Conservation (phyloP, 2,113 vertebrate species). For the Tachuris rubrigastra region DNA sequence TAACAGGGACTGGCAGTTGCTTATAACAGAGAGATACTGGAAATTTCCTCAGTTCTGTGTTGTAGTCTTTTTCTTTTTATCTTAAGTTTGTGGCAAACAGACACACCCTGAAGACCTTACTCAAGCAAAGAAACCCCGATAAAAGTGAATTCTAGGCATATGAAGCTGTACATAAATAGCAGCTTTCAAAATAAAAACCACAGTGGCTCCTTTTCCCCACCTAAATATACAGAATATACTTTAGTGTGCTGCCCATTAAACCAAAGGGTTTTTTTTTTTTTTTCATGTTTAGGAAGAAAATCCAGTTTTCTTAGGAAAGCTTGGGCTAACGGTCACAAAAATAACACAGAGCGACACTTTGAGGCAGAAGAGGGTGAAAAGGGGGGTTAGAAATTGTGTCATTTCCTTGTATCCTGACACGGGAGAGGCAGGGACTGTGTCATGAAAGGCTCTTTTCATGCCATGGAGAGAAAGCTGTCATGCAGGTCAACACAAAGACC, state of each 20-base stretch:
- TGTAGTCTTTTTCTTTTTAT: background rate
- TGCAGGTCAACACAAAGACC: slow-evolving; percentile 32
- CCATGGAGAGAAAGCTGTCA: background rate
- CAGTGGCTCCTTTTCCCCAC: slow-evolving; percentile 1
- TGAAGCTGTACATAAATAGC: background rate
- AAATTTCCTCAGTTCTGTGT: background rate
- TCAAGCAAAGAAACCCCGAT: background rate
- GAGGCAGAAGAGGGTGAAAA: background rate
- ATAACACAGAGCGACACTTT: background rate
- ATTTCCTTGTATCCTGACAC: background rate
- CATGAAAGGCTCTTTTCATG: slow-evolving; percentile 49
- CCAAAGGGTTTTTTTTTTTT: background rate
- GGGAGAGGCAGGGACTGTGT: background rate
- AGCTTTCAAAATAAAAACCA: background rate
- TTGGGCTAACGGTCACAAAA: background rate
- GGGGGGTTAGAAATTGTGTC: background rate
- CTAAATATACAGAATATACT: background rate
- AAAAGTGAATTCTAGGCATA: background rate
- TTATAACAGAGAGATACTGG: background rate
- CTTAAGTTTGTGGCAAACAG: background rate
- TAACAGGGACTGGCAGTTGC: background rate
- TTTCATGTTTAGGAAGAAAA: background rate
- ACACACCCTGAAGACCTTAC: background rate
- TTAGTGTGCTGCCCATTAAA: background rate
- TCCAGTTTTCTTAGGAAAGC: background rate